phyloP scores from a whole-genome alignment of 2,113 vertebrate species.

The Salminus brasiliensis region DNA sequence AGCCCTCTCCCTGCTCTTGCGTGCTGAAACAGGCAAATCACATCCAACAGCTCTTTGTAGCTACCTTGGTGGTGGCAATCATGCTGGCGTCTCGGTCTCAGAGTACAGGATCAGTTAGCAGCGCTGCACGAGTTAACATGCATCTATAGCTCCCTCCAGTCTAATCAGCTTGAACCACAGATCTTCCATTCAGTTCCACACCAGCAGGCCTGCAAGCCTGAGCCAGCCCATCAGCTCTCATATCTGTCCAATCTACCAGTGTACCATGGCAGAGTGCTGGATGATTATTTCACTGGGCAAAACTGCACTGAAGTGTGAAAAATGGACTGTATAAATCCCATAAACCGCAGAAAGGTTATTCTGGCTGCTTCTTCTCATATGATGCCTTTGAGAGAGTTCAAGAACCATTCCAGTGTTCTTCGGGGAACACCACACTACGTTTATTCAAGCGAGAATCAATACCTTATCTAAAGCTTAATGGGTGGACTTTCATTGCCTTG shows the following conservation, averaged over 20 bases:
- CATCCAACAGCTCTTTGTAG: constrained; percentile 5
- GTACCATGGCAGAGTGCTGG: constrained; percentile 13
- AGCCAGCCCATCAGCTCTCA: constrained; percentile 28
- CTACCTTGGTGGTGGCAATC: constrained; percentile 19
- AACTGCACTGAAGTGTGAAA: constrained; percentile 21
- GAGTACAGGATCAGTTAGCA: constrained; percentile 10
- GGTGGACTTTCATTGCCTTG: not conserved
- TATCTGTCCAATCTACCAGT: constrained; percentile 33
- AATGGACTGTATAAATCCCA: not conserved
- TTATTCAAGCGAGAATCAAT: not conserved
- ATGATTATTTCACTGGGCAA: constrained; percentile 22
- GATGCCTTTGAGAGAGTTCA: not conserved
- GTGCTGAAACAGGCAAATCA: constrained; percentile 21
- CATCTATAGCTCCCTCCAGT: constrained; percentile 24
- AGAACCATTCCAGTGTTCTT: not conserved
- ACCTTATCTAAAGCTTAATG: not conserved
- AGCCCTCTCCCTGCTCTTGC: not conserved
- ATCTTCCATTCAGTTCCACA: constrained; percentile 2
- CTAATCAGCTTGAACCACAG: constrained; percentile 37
- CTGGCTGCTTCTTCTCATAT: not conserved
- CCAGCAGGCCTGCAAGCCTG: constrained; percentile 28
- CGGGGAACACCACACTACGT: not conserved
- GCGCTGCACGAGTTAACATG: constrained; percentile 29
- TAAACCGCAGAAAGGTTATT: not conserved
- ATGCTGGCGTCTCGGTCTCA: constrained; percentile 6